A percentile compares a stretch with the other conserved stretches of the same genome.
phyloP scores from a whole-genome alignment of 2,888 invertebrate genomes.

The Trypoxylon attenuatum region DNA sequence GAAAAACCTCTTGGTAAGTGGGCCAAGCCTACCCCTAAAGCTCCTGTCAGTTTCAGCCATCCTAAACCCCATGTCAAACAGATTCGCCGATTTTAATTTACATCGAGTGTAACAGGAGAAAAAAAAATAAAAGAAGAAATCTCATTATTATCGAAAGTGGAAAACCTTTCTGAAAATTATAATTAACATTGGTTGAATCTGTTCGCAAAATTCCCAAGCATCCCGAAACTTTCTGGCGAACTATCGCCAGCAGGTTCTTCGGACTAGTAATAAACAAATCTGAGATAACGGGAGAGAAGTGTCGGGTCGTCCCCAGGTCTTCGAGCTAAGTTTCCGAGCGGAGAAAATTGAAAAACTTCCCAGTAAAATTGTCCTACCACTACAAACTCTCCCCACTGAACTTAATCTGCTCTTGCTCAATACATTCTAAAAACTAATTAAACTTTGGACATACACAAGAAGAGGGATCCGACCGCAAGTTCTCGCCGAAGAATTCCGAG shows the following conservation, averaged over 20 bases:
- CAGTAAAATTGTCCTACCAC: conserved; percentile 68
- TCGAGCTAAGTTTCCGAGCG: conserved; percentile 52
- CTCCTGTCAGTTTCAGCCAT: too few relatives aligned
- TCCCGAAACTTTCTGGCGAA: too few relatives aligned
- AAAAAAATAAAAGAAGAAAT: too few relatives aligned
- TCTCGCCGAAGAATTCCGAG: conserved; percentile 41
- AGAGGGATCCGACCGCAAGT: conserved; percentile 46
- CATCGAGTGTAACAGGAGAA: too few relatives aligned
- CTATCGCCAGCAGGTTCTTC: conserved; percentile 3
- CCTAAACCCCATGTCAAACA: too few relatives aligned
- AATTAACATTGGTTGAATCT: background rate
- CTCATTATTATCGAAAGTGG: background rate
- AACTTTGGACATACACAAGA: conserved; percentile 67
- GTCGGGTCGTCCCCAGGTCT: conserved; percentile 41
- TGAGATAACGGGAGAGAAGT: conserved; percentile 51
- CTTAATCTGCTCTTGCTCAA: conserved; percentile 56
- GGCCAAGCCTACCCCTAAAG: too few relatives aligned
- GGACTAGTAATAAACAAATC: conserved; percentile 53
- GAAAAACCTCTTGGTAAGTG: too few relatives aligned
- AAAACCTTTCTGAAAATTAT: background rate
- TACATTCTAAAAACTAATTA: conserved; percentile 73
- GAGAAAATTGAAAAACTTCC: conserved; percentile 74
- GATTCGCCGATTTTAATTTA: too few relatives aligned
- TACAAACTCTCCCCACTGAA: conserved; percentile 60
- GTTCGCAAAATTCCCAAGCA: background rate